These are phyloP conservation scores for Zonotrichia leucophrys DNA, from an alignment of 2,113 vertebrate genomes.

Conservation along the genomic window DNA sequence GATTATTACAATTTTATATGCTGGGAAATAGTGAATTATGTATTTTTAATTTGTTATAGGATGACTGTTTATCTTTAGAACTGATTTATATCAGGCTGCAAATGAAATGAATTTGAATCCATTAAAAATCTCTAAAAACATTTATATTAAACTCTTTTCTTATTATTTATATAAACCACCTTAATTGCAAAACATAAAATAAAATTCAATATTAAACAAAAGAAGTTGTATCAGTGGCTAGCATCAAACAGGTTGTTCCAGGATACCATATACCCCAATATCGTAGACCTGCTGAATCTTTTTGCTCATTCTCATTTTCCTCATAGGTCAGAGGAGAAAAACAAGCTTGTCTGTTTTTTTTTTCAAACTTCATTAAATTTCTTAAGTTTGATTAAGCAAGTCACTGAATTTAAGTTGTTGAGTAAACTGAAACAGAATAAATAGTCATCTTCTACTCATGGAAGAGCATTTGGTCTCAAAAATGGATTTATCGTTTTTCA, in stretches of 20 bases:
- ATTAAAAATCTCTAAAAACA: background rate
- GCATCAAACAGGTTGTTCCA: background rate
- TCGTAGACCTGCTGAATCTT: background rate
- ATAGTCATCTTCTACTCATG: background rate
- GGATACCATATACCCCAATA: background rate
- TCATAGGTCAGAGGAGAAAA: background rate
- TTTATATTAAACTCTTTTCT: background rate
- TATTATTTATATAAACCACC: background rate
- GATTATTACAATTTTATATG: background rate
- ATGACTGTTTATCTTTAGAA: background rate
- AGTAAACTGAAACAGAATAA: constrained; percentile 3
- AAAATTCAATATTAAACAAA: background rate
- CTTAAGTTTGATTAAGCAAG: background rate
- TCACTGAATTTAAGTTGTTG: background rate
- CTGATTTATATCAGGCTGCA: background rate
- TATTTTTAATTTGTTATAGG: background rate
- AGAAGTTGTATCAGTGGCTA: background rate
- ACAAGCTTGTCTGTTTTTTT: background rate
- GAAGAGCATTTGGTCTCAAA: background rate
- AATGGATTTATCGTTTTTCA: background rate
- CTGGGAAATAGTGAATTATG: background rate
- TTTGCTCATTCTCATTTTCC: constrained; percentile 14
- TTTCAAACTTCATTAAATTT: background rate
- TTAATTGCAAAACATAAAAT: background rate
- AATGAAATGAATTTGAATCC: background rate